These are phyloP conservation scores for Aphelenchoides fujianensis DNA, from an alignment of 1,140 invertebrate species.

Conservation along the genomic window DNA sequence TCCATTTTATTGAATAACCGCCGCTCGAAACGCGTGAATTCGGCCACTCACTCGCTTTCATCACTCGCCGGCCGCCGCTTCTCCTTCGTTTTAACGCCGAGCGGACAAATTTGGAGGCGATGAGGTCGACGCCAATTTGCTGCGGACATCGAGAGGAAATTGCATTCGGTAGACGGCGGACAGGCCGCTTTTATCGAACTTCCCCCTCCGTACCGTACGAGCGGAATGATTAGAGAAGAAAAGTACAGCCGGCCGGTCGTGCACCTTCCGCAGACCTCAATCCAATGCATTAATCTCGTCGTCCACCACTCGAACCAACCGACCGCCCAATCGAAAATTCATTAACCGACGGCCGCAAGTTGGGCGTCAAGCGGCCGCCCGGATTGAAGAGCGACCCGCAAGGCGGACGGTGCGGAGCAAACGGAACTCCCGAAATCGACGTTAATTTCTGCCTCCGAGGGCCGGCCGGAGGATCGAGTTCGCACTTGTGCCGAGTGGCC, in stretches of 20 bases:
- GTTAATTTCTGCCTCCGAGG: too few relatives aligned
- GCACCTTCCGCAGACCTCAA: background rate
- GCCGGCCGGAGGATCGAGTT: background rate
- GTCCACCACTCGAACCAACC: background rate
- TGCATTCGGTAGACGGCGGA: background rate
- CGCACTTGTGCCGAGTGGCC: background rate
- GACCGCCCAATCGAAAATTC: background rate
- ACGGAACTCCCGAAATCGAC: background rate
- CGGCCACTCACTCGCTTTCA: background rate
- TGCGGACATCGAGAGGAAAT: background rate
- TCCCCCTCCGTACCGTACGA: too few relatives aligned
- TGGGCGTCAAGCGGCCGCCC: background rate
- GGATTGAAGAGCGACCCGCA: too few relatives aligned
- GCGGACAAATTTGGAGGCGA: background rate
- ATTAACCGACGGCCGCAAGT: background rate
- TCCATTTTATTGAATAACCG: slow-evolving; percentile 14
- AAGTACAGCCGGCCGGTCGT: too few relatives aligned
- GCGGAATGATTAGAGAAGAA: too few relatives aligned
- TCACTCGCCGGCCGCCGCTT: background rate
- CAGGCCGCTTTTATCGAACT: background rate
- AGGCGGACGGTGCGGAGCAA: background rate
- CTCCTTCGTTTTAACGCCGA: background rate
- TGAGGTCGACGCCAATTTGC: too few relatives aligned
- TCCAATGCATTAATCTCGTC: background rate
- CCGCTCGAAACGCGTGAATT: background rate